Evolutionary conservation across 1,140 invertebrate genomes (phyloP).

Genomic region (Wiebesia pumilae): DNA sequence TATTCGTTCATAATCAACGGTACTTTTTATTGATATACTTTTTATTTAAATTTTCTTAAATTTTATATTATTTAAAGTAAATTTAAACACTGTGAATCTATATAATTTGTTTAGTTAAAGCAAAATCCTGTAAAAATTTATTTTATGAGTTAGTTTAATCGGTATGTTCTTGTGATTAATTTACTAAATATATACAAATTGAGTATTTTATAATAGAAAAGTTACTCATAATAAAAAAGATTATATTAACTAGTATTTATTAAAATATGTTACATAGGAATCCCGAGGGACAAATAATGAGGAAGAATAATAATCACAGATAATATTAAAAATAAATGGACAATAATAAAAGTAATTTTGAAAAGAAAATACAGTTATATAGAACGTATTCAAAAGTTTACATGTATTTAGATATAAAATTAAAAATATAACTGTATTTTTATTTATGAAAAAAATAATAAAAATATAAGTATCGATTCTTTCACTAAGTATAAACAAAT

Average conservation of each 20-base stretch:
- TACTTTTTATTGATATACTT: neutral
- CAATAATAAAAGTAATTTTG: constrained; percentile 2
- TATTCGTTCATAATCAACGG: neutral
- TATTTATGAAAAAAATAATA: neutral
- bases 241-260: constrained; percentile 26
- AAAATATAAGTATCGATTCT: constrained; percentile 13
- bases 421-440: constrained; percentile 27
- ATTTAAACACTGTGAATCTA: neutral
- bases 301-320: constrained; percentile 47
- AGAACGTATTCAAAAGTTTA: neutral
- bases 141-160: neutral
- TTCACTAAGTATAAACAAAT: constrained; percentile 17
- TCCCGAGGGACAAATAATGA: neutral
- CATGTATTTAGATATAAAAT: neutral
- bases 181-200: neutral
- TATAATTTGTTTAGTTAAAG: neutral
- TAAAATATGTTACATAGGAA: constrained; percentile 42
- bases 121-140: neutral
- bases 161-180: neutral
- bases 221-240: neutral
- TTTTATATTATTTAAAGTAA: too few relatives aligned
- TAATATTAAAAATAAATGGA: constrained; percentile 35
- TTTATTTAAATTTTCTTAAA: too few relatives aligned
- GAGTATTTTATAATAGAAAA: constrained; percentile 6
- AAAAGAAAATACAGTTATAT: constrained; percentile 27